These are phyloP conservation scores for Tinamus guttatus DNA, from an alignment of 2,113 vertebrate species.

Conservation along the genomic window DNA sequence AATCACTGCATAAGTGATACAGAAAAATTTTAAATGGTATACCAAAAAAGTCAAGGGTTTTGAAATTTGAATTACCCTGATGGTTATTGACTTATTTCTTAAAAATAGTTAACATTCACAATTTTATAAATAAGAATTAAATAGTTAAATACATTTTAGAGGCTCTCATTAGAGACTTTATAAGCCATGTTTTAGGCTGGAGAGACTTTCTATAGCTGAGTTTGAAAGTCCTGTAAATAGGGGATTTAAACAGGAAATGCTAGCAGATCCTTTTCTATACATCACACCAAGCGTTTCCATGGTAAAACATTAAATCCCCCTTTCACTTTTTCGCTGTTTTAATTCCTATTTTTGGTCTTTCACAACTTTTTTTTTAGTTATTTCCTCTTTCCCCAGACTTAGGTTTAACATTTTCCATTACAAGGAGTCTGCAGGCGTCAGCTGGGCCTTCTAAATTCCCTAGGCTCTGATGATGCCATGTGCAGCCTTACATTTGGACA, in stretches of 20 bases:
- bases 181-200: neutral
- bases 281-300: neutral
- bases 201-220: neutral
- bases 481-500: neutral
- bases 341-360: neutral
- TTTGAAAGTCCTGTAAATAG: constrained; percentile 14
- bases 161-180: neutral
- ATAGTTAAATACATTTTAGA: neutral
- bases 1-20: neutral
- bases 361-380: neutral
- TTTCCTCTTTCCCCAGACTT: neutral
- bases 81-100: neutral
- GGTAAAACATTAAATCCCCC: neutral
- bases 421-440: neutral
- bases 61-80: neutral
- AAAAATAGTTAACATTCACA: neutral
- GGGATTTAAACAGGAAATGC: constrained; percentile 1
- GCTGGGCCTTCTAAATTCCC: neutral
- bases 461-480: neutral
- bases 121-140: neutral
- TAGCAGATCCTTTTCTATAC: constrained; percentile 15
- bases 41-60: neutral
- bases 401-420: neutral
- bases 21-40: neutral
- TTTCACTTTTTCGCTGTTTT: neutral